Evolutionary conservation across 2,113 vertebrate genomes (phyloP).

Genomic region (Tenebrosternarchus preto): DNA sequence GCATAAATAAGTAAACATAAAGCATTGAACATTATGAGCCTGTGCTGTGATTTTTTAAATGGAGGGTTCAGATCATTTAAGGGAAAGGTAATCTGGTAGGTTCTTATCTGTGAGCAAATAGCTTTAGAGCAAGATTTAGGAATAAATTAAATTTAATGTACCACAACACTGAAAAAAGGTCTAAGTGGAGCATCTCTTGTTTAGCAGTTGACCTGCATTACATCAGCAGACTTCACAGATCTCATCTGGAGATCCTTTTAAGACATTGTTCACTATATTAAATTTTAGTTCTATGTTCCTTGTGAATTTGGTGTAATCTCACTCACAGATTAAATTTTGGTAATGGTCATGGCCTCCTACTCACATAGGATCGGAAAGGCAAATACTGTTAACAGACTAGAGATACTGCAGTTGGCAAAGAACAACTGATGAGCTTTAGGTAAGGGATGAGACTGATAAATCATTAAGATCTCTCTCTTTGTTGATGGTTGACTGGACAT

Average conservation of each 20-base stretch:
- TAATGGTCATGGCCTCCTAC: constrained; percentile 48
- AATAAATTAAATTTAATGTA: not conserved
- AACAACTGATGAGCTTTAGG: constrained; percentile 8
- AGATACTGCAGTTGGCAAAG: not conserved
- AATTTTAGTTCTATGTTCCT: constrained; percentile 56
- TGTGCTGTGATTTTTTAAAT: not conserved
- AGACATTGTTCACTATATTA: constrained; percentile 47
- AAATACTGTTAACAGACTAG: constrained; percentile 30
- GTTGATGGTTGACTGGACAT: not conserved
- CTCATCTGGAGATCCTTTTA: constrained; percentile 55
- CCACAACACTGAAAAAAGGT: not conserved
- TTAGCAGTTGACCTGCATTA: constrained; percentile 35
- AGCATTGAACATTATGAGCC: not conserved
- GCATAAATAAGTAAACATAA: too few species aligned
- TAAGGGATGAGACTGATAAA: not conserved
- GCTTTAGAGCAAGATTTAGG: not conserved
- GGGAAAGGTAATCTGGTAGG: not conserved
- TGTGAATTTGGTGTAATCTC: constrained; percentile 56
- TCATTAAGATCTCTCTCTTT: not conserved
- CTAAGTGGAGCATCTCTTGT: constrained; percentile 34
- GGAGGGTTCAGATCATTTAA: not conserved
- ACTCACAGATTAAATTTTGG: constrained; percentile 65
- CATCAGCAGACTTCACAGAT: constrained; percentile 35
- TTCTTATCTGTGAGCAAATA: constrained; percentile 16
- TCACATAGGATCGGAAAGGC: constrained; percentile 25